These are phyloP conservation scores for Drosophila triauraria DNA, from an alignment of 1,140 invertebrate genomes.

Conservation along the genomic window DNA sequence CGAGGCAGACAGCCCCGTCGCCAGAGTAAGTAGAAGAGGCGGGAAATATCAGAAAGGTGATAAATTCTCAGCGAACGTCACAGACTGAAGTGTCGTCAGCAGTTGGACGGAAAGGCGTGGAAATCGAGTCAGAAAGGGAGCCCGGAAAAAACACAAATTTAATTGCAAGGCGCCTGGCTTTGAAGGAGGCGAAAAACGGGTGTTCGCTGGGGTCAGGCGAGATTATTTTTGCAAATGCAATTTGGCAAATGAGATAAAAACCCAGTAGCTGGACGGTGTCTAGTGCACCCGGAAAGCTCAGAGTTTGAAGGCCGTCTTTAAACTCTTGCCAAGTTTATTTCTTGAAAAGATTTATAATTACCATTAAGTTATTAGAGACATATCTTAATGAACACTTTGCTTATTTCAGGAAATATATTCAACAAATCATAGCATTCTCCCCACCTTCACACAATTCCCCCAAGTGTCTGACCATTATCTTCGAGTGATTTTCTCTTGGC, in stretches of 20 bases:
- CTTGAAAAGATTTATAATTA: not conserved
- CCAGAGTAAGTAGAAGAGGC: not conserved
- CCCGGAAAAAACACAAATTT: slow-evolving; percentile 51
- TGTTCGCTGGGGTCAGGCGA: slow-evolving; percentile 24
- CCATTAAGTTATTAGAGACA: not conserved
- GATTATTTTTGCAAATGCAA: slow-evolving; percentile 38
- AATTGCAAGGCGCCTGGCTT: slow-evolving; percentile 28
- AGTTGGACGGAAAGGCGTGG: slow-evolving; percentile 28
- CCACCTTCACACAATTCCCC: not conserved
- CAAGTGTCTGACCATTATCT: slow-evolving; percentile 10
- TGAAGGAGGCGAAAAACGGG: not conserved
- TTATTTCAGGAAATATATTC: not conserved
- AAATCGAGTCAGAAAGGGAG: slow-evolving; percentile 13
- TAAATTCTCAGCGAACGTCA: slow-evolving; percentile 52
- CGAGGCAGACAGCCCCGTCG: slow-evolving; percentile 14
- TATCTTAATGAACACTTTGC: too few relatives aligned
- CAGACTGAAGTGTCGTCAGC: slow-evolving; percentile 58
- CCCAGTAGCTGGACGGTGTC: not conserved
- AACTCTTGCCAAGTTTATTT: too few relatives aligned
- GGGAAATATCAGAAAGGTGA: slow-evolving; percentile 48
- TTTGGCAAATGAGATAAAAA: slow-evolving; percentile 44
- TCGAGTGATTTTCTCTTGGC: not conserved
- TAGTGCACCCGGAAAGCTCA: not conserved
- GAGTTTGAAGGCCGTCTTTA: too few relatives aligned
- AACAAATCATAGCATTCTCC: not conserved